Base-by-base conservation (phyloP, 2,888 invertebrate species). In the Seira musarum region DNA sequence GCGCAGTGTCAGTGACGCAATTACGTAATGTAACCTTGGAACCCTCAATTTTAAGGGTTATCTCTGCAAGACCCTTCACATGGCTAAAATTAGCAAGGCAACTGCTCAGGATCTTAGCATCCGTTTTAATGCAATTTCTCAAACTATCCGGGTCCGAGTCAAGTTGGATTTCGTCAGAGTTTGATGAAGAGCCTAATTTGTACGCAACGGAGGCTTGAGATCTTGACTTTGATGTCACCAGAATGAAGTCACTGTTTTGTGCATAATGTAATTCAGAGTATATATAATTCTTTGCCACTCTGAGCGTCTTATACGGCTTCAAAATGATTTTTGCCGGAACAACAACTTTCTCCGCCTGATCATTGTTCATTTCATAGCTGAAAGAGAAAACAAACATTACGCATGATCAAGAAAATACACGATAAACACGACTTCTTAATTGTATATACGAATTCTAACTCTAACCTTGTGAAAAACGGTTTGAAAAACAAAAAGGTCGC, bases 271-370 rank as follows among this genome's bases (percentile, higher is more conserved):
- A 69, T 35, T 82, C 79, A 21, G 84, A 86, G 0, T 66, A 60
- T 2, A 70, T 35, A n/a, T 82, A 78, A 60, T 69, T 81, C 35
- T 84, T 83, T 6, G 78, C 80, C 10, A 86, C 81, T 10, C 71
- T 70, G 57, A 82, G 64, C 3, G 84, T 83, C 15, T 82, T 72
- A 30, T 84, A 86, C 1, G 86, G 85, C 57, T 86, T 86, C 72
- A 86, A 53, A 2, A 86, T 71, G 17, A 84, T 76, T 72, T 85
- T 85, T 0, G 83, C 40, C 0, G 83, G 83, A 10, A 86, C 66
- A 10, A 70, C 70, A 63, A 84, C 82, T 5, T 63, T 78, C 8
- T 84, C 49, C 1, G 75, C 73, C 8, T 81, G 40, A 40, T 75
- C 72, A 60, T 46, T 76, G 5, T 53, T 68, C 69, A 67, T 78